Evolutionary conservation across 37 sponge, comb jelly and placozoan species (phyloP).

Genomic region (Mnemiopsis leidyi): DNA sequence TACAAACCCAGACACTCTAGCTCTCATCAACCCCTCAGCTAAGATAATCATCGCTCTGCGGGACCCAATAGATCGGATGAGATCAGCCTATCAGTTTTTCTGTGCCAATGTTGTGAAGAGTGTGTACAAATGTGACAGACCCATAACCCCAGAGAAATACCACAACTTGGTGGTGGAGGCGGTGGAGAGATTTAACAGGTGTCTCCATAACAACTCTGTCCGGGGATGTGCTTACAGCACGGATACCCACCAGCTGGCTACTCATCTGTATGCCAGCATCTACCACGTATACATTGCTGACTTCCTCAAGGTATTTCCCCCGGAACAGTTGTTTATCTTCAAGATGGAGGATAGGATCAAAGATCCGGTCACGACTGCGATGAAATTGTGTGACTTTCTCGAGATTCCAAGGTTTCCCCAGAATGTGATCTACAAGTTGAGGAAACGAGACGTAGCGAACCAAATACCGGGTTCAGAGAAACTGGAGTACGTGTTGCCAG

Average conservation of each 20-base stretch:
- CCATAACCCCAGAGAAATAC: conserved; percentile 9
- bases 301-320: not conserved
- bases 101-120: not conserved
- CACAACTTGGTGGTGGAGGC: conserved; percentile 27
- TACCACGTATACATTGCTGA: not conserved
- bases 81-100: conserved; percentile 19
- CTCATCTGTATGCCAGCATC: not conserved
- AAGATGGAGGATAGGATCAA: not conserved
- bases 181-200: not conserved
- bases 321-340: not conserved
- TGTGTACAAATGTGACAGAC: not conserved
- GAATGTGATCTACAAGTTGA: not conserved
- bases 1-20: not conserved
- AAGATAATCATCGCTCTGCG: not conserved
- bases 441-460: not conserved
- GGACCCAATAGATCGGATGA: not conserved
- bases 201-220: not conserved
- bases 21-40: not conserved
- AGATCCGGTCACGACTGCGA: not conserved
- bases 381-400: not conserved
- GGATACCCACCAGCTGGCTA: not conserved
- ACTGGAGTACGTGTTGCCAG: not conserved
- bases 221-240: conserved; percentile 24
- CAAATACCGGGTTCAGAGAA: not conserved
- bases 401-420: not conserved